A percentile compares a stretch with the other conserved stretches of the same genome.
These are phyloP conservation scores for Zosterops lateralis DNA, from an alignment of 2,113 vertebrate species.

Conservation along the genomic window DNA sequence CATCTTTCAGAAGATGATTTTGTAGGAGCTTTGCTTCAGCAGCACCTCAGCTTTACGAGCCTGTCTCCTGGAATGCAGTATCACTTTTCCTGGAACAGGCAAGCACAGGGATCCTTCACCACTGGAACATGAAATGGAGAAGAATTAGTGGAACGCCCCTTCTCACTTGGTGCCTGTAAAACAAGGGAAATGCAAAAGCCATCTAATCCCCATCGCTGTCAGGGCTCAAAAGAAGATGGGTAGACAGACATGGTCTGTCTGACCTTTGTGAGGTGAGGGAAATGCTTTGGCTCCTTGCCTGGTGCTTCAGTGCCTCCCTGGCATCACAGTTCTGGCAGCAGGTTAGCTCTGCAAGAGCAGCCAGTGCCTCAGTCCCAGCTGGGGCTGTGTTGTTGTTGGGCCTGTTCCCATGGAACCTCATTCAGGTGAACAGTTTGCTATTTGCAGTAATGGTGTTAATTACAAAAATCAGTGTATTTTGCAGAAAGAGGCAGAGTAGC, in stretches of 20 bases:
- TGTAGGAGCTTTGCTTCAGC: background rate
- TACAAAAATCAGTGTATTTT: background rate
- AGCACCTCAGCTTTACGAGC: background rate
- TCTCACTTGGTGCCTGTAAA: background rate
- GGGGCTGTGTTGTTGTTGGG: background rate
- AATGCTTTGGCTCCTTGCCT: background rate
- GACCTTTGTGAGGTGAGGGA: background rate
- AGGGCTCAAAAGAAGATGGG: background rate
- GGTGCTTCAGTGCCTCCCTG: background rate
- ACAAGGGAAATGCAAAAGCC: background rate
- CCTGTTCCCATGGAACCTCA: background rate
- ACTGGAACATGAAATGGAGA: background rate
- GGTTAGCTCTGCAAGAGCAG: background rate
- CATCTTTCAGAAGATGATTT: background rate
- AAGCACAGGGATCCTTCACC: background rate
- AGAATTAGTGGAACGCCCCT: background rate
- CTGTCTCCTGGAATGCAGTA: background rate
- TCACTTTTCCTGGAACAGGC: background rate
- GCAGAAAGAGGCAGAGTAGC: background rate
- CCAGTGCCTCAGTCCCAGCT: background rate
- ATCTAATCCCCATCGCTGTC: background rate
- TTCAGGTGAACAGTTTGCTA: background rate
- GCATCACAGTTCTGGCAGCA: background rate
- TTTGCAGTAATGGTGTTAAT: background rate
- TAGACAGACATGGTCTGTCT: background rate